A percentile compares a stretch with the other conserved stretches of the same genome.
Evolutionary conservation across 2,113 vertebrate genomes (phyloP).

Genomic region (Trachemys scripta): DNA sequence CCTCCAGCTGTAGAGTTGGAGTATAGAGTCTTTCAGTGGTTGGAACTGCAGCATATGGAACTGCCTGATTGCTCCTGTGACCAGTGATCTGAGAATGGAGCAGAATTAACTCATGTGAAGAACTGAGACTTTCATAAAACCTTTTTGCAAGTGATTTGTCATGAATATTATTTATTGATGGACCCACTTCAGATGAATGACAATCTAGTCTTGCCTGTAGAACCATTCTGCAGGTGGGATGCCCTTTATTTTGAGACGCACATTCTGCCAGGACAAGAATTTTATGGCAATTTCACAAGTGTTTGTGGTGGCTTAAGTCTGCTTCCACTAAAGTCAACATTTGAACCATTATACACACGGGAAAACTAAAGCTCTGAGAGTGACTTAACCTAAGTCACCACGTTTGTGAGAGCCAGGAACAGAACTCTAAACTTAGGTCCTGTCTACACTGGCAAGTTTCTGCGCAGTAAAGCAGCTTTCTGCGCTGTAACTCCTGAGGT

Average conservation of each 20-base stretch:
- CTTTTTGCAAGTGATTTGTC: neutral
- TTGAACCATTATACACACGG: neutral
- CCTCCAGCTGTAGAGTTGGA: conserved; percentile 2
- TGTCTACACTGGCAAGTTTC: too few relatives aligned
- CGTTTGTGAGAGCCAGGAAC: neutral
- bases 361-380: neutral
- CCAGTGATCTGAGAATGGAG: fast-evolving
- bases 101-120: neutral
- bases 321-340: neutral
- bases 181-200: neutral
- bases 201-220: neutral
- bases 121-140: neutral
- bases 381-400: neutral
- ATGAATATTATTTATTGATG: neutral
- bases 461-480: too few relatives aligned
- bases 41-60: neutral
- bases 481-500: too few relatives aligned
- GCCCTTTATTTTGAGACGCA: neutral
- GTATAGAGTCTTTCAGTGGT: neutral
- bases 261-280: neutral
- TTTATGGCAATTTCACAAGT: neutral
- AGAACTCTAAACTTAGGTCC: neutral
- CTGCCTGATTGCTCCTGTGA: neutral
- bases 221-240: neutral
- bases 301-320: neutral